Evolutionary conservation across 2,888 invertebrate genomes (phyloP).

Genomic region (Scrobipalpa atriplicella): DNA sequence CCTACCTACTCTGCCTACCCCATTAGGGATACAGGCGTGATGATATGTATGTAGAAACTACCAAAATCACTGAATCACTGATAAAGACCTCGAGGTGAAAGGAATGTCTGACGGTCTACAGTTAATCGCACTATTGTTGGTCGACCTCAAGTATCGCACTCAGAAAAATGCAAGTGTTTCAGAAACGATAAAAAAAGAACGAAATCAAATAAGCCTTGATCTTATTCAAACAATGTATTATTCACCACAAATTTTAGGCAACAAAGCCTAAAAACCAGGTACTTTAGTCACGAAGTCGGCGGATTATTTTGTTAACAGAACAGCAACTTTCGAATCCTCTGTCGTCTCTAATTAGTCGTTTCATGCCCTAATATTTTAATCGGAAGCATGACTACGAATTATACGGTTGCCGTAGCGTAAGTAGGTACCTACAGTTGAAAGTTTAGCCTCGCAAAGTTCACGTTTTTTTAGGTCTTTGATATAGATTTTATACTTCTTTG

Average conservation of each 20-base stretch:
- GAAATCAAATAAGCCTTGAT: not conserved
- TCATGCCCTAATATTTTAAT: slow-evolving; percentile 20
- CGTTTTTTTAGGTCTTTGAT: too few relatives aligned
- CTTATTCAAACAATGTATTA: not conserved
- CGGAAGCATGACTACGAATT: slow-evolving; percentile 7
- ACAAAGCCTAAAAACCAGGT: not conserved
- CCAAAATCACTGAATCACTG: too few relatives aligned
- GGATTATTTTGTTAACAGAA: slow-evolving; percentile 14
- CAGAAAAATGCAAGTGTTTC: not conserved
- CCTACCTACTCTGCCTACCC: too few relatives aligned
- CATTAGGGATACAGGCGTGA: too few relatives aligned
- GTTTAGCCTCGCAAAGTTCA: not conserved
- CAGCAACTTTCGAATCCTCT: slow-evolving; percentile 16
- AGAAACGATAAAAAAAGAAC: not conserved
- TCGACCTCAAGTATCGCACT: too few relatives aligned
- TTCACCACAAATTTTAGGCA: not conserved
- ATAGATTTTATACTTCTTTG: too few relatives aligned
- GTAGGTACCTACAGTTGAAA: not conserved
- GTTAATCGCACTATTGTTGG: too few relatives aligned
- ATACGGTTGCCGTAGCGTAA: slow-evolving; percentile 11
- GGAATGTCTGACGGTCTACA: too few relatives aligned
- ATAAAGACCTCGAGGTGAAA: too few relatives aligned
- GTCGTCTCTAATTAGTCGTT: slow-evolving; percentile 20
- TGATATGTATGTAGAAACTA: too few relatives aligned
- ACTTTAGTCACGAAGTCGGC: not conserved